Conservation (phyloP, 2,113 vertebrate genomes). For the Pseudopodoces humilis region DNA sequence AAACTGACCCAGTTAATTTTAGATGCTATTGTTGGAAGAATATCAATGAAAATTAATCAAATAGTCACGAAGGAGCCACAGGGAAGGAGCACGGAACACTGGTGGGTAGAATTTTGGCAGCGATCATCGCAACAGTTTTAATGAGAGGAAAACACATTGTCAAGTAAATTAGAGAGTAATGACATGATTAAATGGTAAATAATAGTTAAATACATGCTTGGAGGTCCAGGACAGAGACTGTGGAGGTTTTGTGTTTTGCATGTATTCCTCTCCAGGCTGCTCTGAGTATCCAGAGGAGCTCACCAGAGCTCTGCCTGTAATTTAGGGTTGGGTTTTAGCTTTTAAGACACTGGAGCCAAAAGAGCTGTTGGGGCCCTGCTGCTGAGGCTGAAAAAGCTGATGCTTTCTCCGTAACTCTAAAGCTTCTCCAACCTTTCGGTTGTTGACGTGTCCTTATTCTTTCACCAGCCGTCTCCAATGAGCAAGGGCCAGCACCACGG, state of each 20-base stretch:
- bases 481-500: neutral
- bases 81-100: slow-evolving; percentile 27
- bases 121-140: neutral
- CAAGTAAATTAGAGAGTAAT: slow-evolving; percentile 47
- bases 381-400: neutral
- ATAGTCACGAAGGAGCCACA: slow-evolving; percentile 57
- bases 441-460: neutral
- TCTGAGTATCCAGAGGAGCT: neutral
- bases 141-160: slow-evolving; percentile 51
- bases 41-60: slow-evolving; percentile 75
- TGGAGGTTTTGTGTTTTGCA: slow-evolving; percentile 13
- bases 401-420: neutral
- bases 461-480: neutral
- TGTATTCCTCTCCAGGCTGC: slow-evolving; percentile 27
- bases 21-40: slow-evolving; percentile 68
- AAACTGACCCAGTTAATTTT: slow-evolving; percentile 69
- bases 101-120: slow-evolving; percentile 43
- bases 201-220: slow-evolving; percentile 50
- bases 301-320: slow-evolving; percentile 15
- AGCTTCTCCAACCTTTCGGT: fast-evolving
- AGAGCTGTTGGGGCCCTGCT: neutral
- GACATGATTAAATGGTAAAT: slow-evolving; percentile 46
- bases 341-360: neutral
- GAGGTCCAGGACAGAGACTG: slow-evolving; percentile 39
- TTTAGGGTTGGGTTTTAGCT: neutral